Conservation (phyloP, 2,113 vertebrate genomes). For the Gyps fulvus region DNA sequence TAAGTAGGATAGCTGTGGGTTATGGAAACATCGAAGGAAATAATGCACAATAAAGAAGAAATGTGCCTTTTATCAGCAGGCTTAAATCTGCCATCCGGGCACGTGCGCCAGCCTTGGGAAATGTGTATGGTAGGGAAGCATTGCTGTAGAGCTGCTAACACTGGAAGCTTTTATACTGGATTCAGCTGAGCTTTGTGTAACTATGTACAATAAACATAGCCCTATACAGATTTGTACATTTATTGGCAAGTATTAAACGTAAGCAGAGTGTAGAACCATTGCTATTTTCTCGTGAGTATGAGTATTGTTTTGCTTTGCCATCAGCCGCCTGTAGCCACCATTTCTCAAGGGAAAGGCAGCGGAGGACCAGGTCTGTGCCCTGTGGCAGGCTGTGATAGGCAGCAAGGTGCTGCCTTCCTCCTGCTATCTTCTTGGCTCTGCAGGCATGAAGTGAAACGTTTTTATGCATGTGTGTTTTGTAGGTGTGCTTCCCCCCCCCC, state of each 20-base stretch:
- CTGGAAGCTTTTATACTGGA: background rate
- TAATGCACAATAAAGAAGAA: background rate
- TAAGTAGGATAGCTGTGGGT: background rate
- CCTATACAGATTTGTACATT: rapidly evolving
- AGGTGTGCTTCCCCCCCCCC: background rate
- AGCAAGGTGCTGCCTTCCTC: background rate
- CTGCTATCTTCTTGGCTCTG: background rate
- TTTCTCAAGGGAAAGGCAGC: background rate
- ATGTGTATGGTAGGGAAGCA: background rate
- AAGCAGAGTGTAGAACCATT: background rate
- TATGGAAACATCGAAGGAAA: background rate
- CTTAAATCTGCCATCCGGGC: background rate
- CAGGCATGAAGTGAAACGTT: background rate
- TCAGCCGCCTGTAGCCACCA: background rate
- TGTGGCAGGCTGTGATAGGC: too few species aligned
- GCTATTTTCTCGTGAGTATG: rapidly evolving
- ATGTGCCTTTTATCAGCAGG: background rate
- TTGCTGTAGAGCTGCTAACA: background rate
- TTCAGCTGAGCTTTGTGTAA: background rate
- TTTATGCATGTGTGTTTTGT: background rate
- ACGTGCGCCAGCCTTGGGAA: background rate
- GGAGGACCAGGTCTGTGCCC: background rate
- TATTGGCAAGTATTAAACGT: background rate
- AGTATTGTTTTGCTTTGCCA: background rate
- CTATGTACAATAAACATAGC: background rate